A percentile compares a stretch with the other conserved stretches of the same genome.
These are phyloP conservation scores for Elgaria multicarinata DNA, from an alignment of 2,113 vertebrate genomes.

Conservation along the genomic window DNA sequence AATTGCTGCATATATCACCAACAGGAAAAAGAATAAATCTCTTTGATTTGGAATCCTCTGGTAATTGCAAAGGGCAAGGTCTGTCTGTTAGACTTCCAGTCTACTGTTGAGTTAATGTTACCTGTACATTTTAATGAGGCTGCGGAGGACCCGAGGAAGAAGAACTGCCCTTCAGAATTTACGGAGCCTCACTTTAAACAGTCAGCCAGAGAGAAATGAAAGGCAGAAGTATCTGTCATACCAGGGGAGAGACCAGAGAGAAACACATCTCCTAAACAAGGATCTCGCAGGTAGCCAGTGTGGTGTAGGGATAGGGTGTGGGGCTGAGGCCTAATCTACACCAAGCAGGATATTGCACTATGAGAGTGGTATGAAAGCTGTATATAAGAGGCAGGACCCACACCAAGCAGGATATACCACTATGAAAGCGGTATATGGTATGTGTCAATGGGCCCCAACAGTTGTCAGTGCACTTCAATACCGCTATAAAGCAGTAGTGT, in stretches of 20 bases:
- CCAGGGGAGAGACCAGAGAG: neutral
- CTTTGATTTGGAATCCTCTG: conserved; percentile 5
- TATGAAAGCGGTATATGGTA: no score
- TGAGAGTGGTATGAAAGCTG: no score
- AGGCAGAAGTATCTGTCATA: neutral
- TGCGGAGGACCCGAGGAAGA: conserved; percentile 33
- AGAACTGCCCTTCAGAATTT: conserved; percentile 49
- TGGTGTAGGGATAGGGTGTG: no score
- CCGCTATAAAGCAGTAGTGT: no score
- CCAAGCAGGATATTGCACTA: no score
- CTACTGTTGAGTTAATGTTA: neutral
- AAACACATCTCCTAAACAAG: neutral
- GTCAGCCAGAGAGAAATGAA: neutral
- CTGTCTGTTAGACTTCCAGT: neutral
- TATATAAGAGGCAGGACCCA: no score
- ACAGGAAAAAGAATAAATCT: conserved; percentile 20
- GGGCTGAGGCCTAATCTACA: no score
- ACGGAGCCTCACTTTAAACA: conserved; percentile 1
- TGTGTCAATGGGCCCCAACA: no score
- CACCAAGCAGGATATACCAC: no score
- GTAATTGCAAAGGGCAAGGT: conserved; percentile 42
- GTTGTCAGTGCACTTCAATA: no score
- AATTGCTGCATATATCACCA: conserved; percentile 18
- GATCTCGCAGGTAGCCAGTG: neutral
- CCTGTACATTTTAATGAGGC: conserved; percentile 58